Base-by-base conservation (phyloP, 2,888 invertebrate species). In the Phrixothrix hirtus region DNA sequence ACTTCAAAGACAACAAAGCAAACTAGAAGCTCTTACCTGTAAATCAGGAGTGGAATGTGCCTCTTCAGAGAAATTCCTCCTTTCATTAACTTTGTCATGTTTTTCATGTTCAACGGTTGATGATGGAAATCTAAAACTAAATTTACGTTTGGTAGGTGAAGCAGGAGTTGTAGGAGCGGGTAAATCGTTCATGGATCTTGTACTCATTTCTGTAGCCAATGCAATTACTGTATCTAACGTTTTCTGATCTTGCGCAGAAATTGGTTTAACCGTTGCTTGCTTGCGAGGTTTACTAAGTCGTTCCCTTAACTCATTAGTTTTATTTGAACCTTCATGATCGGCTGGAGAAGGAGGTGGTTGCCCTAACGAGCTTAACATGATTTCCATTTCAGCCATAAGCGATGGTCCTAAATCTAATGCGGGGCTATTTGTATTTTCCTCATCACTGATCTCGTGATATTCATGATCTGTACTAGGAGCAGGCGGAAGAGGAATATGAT, bases 191-290 rank as follows among this genome's bases (percentile, higher is more conserved):
- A 85, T 84, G 0, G 84, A 83, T 79, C 83, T 82, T 36, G 86
- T 85, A 32, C 92, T 93, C 53, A 95, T 83, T 77, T 95, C 94
- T 74, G 93, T 93, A 12, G 95, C 95, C 77, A 95, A 83, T 42
- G 93, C 93, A 55, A 95, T 94, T 0, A 95, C 96, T 12, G 90
- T 90, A 66, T 96, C 92, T 53, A 97, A 79, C 5, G 92, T 92
- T 74, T 87, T 91, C 73, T 93, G 88, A 69, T 96, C 96, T 54
- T 94, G 88, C 0, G 94, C 90, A 7, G 95, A 95, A 77, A 97
- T 95, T 1, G 89, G 92, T 74, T 95, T 96, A 70, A 95, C 89
- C 0, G 84, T 79, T 14, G 79, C 78, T 47, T 74, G 74, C 60
- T 76, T 76, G 26, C 71, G 66, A 36, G 61, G 75, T 72, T 69